Evolutionary conservation across 2,113 vertebrate genomes (phyloP).

Genomic region (Felis catus): F.catus_Fca126_mat1.0 CM031417.1:73329001-73329500

Average conservation of each 20-base stretch:
- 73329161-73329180: neutral
- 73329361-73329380: neutral
- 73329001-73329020: neutral
- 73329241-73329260: neutral
- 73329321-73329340: neutral
- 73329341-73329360: neutral
- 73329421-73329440: too few species aligned
- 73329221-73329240: neutral
- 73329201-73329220: neutral
- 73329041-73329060: neutral
- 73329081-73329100: neutral
- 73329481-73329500: too few species aligned
- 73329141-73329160: neutral
- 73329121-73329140: neutral
- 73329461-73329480: too few species aligned
- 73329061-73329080: neutral
- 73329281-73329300: neutral
- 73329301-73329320: neutral
- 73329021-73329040: neutral
- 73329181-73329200: neutral
- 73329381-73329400: too few species aligned
- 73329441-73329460: too few species aligned
- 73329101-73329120: neutral
- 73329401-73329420: too few species aligned
- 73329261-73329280: neutral